These are phyloP conservation scores for Muricea muricata DNA, from an alignment of 92 coral and sea anemone species.

Conservation along the genomic window DNA sequence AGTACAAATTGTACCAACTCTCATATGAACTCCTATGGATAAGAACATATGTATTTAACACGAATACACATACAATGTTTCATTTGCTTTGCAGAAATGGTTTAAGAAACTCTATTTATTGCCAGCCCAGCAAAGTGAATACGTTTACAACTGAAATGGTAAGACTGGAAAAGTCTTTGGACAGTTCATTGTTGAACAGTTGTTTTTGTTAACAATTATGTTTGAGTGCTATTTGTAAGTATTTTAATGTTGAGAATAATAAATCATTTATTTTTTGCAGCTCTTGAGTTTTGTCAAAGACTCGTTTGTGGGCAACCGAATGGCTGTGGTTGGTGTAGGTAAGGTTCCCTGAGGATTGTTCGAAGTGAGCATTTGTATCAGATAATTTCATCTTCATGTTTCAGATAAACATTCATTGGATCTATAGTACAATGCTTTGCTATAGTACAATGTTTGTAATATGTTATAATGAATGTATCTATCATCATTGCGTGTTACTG, in stretches of 20 bases:
- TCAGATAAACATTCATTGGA: too few relatives aligned
- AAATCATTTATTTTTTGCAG: slow-evolving; percentile 46
- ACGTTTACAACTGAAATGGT: slow-evolving; percentile 76
- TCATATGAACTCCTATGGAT: too few relatives aligned
- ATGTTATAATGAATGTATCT: too few relatives aligned
- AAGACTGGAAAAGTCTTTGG: slow-evolving; percentile 7
- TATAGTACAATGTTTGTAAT: too few relatives aligned
- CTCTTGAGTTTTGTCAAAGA: slow-evolving; percentile 68
- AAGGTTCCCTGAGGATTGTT: slow-evolving; percentile 26
- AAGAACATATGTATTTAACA: not conserved
- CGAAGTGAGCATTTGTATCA: not conserved
- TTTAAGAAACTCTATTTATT: slow-evolving; percentile 89
- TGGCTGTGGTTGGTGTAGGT: slow-evolving; percentile 97
- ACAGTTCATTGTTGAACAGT: too few relatives aligned
- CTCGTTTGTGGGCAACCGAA: slow-evolving; percentile 77
- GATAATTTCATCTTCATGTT: too few relatives aligned
- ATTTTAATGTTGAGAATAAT: too few relatives aligned
- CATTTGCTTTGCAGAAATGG: slow-evolving; percentile 58
- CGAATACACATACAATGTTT: not conserved
- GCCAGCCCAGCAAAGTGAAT: slow-evolving; percentile 85
- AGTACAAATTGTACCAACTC: slow-evolving; percentile 12
- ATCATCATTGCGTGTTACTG: too few relatives aligned
- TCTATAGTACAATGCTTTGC: too few relatives aligned
- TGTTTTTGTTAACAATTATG: too few relatives aligned
- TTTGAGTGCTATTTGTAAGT: too few relatives aligned